phyloP scores from a whole-genome alignment of 2,888 invertebrate genomes.

The Andrena bucephala region DNA sequence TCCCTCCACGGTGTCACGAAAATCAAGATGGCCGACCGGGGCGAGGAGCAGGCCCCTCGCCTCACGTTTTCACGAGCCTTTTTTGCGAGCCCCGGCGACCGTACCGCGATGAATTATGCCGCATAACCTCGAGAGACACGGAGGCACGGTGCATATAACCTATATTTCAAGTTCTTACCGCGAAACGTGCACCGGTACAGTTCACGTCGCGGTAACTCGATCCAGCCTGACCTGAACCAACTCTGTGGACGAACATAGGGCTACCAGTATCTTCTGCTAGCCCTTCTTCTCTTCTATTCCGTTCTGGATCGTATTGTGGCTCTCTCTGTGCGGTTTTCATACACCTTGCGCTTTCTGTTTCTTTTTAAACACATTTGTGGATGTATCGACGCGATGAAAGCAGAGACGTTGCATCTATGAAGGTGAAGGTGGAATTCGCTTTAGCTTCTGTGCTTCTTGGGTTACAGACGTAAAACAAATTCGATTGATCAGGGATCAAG shows the following conservation, averaged over 20 bases:
- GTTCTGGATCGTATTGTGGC: conserved; percentile 8
- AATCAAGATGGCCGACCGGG: conserved; percentile 55
- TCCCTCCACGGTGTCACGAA: conserved; percentile 16
- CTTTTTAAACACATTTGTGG: neutral
- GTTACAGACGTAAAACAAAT: neutral
- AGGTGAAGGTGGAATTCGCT: neutral
- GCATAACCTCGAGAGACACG: conserved; percentile 70
- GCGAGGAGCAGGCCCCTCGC: conserved; percentile 25
- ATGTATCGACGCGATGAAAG: neutral
- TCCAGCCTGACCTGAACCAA: conserved; percentile 44
- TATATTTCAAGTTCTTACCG: conserved; percentile 71
- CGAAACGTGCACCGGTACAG: conserved; percentile 58
- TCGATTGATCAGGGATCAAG: neutral
- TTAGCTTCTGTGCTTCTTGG: neutral
- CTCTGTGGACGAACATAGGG: neutral
- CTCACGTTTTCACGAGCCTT: conserved; percentile 59
- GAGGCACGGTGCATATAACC: conserved; percentile 67
- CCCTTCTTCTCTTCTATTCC: neutral
- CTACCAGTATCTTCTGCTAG: neutral
- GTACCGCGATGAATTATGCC: conserved; percentile 67
- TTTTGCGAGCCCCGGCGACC: conserved; percentile 51
- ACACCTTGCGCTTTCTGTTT: neutral
- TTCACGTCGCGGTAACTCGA: conserved; percentile 52
- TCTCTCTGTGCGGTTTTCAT: neutral
- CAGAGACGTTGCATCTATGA: neutral